Base-by-base conservation (phyloP, 2,888 invertebrate species). In the Synergus gifuensis region DNA sequence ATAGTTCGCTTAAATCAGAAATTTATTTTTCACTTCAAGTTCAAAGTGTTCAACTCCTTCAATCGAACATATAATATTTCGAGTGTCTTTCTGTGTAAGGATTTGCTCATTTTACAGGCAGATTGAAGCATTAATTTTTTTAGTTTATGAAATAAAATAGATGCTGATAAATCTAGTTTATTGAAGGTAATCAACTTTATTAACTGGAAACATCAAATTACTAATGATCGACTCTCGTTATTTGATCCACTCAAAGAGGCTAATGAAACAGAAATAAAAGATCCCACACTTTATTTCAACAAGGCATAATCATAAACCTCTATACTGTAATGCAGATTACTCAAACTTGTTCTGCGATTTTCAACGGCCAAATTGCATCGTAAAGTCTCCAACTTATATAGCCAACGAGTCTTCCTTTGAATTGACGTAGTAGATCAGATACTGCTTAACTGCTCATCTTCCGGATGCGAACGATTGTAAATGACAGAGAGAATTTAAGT, bases 111-210 rank as follows among this genome's bases (percentile, higher is more conserved):
- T 49, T 49, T 49, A n/a, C n/a, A n/a, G n/a, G 49, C 16, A 1
- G 8, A 54, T 54, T n/a, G 8, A n/a, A 8, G 2, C 2, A 8
- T n/a, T 16, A 16, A 7, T 49, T 49, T 49, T 14, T 16, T 5
- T 49, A 1, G 5, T 49, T 8, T 54, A n/a, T n/a, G 12, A 54
- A 16, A 2, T 54, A n/a, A 54, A 54, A 7, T 16, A n/a, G 49
- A n/a, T 54, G 7, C 49, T 7, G 2, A n/a, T 54, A 54, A 54
- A n/a, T n/a, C 49, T n/a, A 54, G 2, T 54, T 54, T 54, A n/a
- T n/a, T 7, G n/a, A n/a, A n/a, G n/a, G n/a, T 7, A 91, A 90
- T 87, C 89, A 87, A 90, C 90, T 91, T 89, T 88, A 60, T 60
- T 60, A 12, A 22, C 60, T 60, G 22, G 12, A 22, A 60, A 22